These are phyloP conservation scores for Otocyon megalotis DNA, from an alignment of 2,113 vertebrate genomes.

Conservation along the genomic window DNA sequence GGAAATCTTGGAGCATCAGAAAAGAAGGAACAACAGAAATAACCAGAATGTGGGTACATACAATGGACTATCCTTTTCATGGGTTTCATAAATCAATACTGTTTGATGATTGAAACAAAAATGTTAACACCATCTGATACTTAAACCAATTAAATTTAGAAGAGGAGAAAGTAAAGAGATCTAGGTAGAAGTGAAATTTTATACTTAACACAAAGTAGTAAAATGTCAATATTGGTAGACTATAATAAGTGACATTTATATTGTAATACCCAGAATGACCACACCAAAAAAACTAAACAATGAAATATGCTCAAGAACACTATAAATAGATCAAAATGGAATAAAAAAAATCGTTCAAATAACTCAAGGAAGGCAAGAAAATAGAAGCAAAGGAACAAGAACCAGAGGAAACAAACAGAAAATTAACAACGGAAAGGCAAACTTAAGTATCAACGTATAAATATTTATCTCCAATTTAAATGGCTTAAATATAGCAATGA, in stretches of 20 bases:
- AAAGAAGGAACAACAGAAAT: neutral
- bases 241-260: neutral
- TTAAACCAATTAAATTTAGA: neutral
- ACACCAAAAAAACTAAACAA: neutral
- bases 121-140: neutral
- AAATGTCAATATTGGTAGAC: neutral
- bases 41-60: neutral
- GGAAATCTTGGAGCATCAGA: neutral
- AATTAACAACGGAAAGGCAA: neutral
- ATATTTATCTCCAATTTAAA: conserved; percentile 1
- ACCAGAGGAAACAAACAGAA: neutral
- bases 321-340: neutral
- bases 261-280: neutral
- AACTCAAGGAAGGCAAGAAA: neutral
- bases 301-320: neutral
- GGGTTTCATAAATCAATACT: neutral
- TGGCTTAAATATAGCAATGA: neutral
- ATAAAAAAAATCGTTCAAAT: neutral
- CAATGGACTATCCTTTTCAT: neutral
- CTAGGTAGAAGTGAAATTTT: neutral
- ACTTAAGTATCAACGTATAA: neutral
- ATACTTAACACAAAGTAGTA: neutral
- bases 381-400: neutral
- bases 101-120: neutral
- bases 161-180: neutral